Conservation (phyloP, 2,113 vertebrate genomes). For the Megatriorchis doriae region DNA sequence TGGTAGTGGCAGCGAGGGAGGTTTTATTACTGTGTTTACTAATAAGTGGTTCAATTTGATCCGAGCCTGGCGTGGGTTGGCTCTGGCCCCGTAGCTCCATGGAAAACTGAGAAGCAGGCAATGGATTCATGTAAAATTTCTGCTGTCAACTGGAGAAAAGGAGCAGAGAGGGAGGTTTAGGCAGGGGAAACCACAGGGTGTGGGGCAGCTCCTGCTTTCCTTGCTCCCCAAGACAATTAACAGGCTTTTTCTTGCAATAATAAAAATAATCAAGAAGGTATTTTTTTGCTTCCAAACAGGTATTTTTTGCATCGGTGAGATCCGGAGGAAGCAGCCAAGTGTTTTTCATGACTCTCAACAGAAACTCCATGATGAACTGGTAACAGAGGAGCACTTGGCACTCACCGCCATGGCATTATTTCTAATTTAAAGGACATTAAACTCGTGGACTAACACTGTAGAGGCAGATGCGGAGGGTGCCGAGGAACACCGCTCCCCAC, state of each 20-base stretch:
- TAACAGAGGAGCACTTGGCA: constrained; percentile 80
- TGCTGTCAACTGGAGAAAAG: not conserved
- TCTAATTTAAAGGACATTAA: constrained; percentile 78
- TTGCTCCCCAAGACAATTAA: not conserved
- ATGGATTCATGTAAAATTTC: not conserved
- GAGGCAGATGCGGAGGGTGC: constrained; percentile 73
- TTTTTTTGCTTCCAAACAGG: constrained; percentile 73
- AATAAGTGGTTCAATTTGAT: not conserved
- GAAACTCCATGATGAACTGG: constrained; percentile 99
- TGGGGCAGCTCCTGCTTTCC: not conserved
- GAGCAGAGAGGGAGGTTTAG: not conserved
- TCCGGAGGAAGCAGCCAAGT: constrained; percentile 99
- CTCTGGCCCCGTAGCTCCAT: not conserved
- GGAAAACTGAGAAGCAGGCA: not conserved
- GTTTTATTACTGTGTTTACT: not conserved
- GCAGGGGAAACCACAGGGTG: not conserved
- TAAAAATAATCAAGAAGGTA: not conserved
- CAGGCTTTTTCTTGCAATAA: not conserved
- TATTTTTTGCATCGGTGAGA: constrained; percentile 98
- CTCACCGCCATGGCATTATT: constrained; percentile 77
- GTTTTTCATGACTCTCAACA: constrained; percentile 99
- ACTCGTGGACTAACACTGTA: constrained; percentile 74
- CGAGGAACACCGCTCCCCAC: constrained; percentile 57
- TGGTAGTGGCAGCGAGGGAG: not conserved
- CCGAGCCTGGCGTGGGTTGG: not conserved